These are phyloP conservation scores for Hydroisotoma schaefferi DNA, from an alignment of 2,888 invertebrate species.

Conservation along the genomic window DNA sequence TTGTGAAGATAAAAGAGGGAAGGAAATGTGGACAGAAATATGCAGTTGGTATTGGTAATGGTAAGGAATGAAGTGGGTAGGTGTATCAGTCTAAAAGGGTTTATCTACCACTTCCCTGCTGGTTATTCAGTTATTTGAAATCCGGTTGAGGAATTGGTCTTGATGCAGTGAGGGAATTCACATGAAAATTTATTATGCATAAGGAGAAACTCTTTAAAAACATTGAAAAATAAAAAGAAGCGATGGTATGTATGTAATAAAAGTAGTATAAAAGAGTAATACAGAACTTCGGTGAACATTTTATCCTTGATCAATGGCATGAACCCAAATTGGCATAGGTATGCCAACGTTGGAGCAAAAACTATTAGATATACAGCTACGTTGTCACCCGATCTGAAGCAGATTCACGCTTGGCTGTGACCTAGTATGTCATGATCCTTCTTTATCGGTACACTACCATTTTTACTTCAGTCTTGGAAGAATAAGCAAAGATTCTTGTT, in stretches of 20 bases:
- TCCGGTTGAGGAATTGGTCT: not conserved
- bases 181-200: conserved; percentile 8
- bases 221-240: not conserved
- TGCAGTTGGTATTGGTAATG: not conserved
- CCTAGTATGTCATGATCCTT: conserved; percentile 26
- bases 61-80: too few species aligned
- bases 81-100: too few species aligned
- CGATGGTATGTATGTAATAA: too few species aligned
- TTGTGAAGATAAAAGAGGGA: too few species aligned
- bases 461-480: not conserved
- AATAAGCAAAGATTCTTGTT: not conserved
- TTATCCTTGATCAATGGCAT: conserved; percentile 45
- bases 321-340: conserved; percentile 44
- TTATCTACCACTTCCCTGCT: too few species aligned
- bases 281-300: conserved; percentile 19
- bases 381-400: not conserved
- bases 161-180: not conserved
- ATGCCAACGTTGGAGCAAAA: not conserved
- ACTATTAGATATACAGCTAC: not conserved
- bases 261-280: conserved; percentile 8
- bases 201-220: conserved; percentile 14
- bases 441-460: not conserved
- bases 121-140: not conserved
- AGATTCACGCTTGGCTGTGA: conserved; percentile 31
- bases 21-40: not conserved